Base-by-base conservation (phyloP, 2,888 invertebrate genomes). In the Agrilus cyanescens region DNA sequence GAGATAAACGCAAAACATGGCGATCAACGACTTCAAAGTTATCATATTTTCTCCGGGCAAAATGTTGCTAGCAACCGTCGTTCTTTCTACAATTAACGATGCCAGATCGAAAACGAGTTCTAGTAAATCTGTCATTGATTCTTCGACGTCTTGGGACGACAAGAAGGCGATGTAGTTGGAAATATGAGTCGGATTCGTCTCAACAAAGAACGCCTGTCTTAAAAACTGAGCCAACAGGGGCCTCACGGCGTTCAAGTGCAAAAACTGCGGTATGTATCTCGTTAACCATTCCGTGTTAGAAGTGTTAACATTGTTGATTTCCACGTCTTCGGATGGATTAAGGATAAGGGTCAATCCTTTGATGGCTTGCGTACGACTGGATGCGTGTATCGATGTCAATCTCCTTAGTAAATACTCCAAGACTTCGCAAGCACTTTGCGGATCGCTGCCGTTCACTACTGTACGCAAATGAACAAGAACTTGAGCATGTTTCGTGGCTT, bases 41-140 rank as follows among this genome's bases (percentile, higher is more conserved):
- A 75, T 73, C 53, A 61, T 58, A 37, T 61, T 52, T 15, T 61
- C 60, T 4, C 65, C 65, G 1, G 64, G 65, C 20, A 57, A 41
- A 32, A 57, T 54, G 49, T 85, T 83, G 37, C 81, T 80, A 56
- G 89, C 82, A 56, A 95, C 84, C 6, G 86, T 85, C 48, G 85
- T 84, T 13, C 95, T 74, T 66, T 95, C 94, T 43, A 95, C 93
- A 47, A 95, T 83, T 53, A 94, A 70, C 53, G 91, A 90, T 10
- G 90, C 86, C 62, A 95, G 77, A 62, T 94, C 94, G 67, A 82
- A 74, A 25, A 67, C 79, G 38, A 84, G 67, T 53, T 82, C 82
- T 35, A 79, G 72, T 56, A 84, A 69, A 46, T 82, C 80, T 1
- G 75, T 73, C 2, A 82, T 72, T 3, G 77, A 69, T 58, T 82